A percentile compares a stretch with the other conserved stretches of the same genome.
phyloP scores from a whole-genome alignment of 2,888 invertebrate genomes.

The Eristalinus aeneus region DNA sequence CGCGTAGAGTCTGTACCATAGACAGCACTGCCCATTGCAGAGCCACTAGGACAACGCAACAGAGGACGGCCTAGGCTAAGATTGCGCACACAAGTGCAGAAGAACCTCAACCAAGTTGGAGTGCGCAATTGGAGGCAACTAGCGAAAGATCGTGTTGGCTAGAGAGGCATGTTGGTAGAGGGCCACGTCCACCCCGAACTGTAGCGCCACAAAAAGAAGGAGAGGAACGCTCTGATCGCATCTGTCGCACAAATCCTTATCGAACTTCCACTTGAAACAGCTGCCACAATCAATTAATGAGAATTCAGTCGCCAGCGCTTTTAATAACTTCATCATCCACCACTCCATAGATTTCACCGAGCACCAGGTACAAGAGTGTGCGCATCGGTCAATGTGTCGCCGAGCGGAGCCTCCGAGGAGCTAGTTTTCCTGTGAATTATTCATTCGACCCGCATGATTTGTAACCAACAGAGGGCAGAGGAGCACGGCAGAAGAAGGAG shows the following conservation, averaged over 20 bases:
- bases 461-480: slow-evolving; percentile 46
- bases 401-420: slow-evolving; percentile 6
- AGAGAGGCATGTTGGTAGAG: too few relatives aligned
- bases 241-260: slow-evolving; percentile 27
- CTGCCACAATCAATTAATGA: slow-evolving; percentile 46
- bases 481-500: slow-evolving; percentile 7
- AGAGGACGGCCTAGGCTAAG: too few relatives aligned
- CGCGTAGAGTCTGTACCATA: too few relatives aligned
- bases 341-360: slow-evolving; percentile 64
- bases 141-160: too few relatives aligned
- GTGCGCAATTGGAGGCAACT: too few relatives aligned
- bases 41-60: too few relatives aligned
- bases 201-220: too few relatives aligned
- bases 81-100: too few relatives aligned
- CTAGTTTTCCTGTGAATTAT: slow-evolving; percentile 46
- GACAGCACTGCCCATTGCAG: too few relatives aligned
- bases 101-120: too few relatives aligned
- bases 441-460: slow-evolving; percentile 65
- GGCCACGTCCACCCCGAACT: too few relatives aligned
- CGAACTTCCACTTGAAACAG: slow-evolving; percentile 43
- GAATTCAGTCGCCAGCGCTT: background rate
- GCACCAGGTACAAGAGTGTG: slow-evolving; percentile 29
- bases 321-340: slow-evolving; percentile 33
- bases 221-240: too few relatives aligned
- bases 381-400: background rate